Evolutionary conservation across 2,113 vertebrate species (phyloP).

Genomic region (Pandion haliaetus): DNA sequence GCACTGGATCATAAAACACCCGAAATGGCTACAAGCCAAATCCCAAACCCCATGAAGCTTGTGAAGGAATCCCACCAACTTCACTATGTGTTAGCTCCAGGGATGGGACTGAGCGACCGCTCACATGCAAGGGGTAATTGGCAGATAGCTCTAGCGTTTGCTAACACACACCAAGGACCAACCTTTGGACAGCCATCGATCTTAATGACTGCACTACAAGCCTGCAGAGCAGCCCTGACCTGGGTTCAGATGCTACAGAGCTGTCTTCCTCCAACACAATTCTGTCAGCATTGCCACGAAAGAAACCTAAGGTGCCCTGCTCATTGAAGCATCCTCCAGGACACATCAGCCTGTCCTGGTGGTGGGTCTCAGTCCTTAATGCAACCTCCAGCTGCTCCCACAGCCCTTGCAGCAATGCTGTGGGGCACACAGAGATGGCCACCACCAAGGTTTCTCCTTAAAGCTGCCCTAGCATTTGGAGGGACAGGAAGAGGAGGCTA

Average conservation of each 20-base stretch:
- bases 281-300: neutral
- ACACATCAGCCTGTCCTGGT: neutral
- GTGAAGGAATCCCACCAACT: neutral
- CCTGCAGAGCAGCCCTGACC: neutral
- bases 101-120: neutral
- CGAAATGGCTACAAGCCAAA: neutral
- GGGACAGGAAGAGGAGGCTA: neutral
- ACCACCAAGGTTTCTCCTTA: neutral
- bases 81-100: neutral
- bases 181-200: neutral
- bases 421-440: neutral
- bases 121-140: neutral
- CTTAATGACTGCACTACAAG: neutral
- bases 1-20: neutral
- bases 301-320: neutral
- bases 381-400: neutral
- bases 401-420: neutral
- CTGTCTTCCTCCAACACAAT: neutral
- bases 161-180: neutral
- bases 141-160: neutral
- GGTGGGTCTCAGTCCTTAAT: neutral
- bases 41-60: neutral
- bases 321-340: neutral
- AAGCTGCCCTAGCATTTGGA: neutral
- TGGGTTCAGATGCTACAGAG: neutral